Evolutionary conservation across 1,140 invertebrate genomes (phyloP).

Genomic region (Lepidurus packardi): DNA sequence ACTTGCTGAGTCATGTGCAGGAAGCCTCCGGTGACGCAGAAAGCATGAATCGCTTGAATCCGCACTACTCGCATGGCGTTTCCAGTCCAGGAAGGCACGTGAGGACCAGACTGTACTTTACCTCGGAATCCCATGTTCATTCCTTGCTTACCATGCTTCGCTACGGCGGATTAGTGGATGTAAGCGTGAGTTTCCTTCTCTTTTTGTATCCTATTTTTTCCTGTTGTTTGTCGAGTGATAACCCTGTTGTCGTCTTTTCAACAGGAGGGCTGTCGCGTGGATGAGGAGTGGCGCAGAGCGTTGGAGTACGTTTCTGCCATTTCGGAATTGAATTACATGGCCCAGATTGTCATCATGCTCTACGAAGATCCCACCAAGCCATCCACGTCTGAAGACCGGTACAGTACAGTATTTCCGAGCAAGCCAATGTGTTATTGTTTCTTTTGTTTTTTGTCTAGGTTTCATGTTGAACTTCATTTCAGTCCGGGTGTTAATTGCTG

Average conservation of each 20-base stretch:
- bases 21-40: constrained; percentile 70
- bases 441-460: constrained; percentile 50
- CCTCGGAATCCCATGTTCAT: constrained; percentile 98
- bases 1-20: constrained; percentile 88
- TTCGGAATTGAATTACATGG: constrained; percentile 98
- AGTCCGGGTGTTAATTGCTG: constrained; percentile 95
- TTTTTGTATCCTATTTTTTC: constrained; percentile 31
- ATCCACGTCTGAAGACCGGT: constrained; percentile 74
- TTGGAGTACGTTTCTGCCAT: constrained; percentile 98
- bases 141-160: constrained; percentile 91
- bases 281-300: constrained; percentile 96
- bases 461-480: constrained; percentile 96
- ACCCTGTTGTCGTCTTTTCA: constrained; percentile 10
- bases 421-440: too few species aligned
- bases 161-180: constrained; percentile 86
- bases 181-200: constrained; percentile 47
- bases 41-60: constrained; percentile 91
- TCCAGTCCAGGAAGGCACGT: constrained; percentile 96
- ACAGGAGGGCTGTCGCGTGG: constrained; percentile 51
- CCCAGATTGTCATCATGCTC: constrained; percentile 98
- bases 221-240: too few species aligned
- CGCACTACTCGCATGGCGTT: constrained; percentile 94
- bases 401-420: constrained; percentile 35
- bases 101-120: constrained; percentile 94
- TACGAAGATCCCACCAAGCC: constrained; percentile 98